These are phyloP conservation scores for Ochropleura leucogaster DNA, from an alignment of 2,888 invertebrate species.

Conservation along the genomic window DNA sequence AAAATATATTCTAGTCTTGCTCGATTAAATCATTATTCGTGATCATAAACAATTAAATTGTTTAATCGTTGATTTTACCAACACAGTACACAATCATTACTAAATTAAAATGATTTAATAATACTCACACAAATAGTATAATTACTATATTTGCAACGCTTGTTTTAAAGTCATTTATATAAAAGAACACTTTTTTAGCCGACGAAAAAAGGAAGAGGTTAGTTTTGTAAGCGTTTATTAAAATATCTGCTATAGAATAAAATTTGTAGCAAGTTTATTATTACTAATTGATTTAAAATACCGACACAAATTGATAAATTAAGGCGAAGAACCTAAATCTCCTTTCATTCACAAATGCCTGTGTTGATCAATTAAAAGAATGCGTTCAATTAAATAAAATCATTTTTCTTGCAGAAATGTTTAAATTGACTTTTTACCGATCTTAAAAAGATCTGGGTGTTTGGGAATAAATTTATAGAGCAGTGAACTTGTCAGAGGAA, in stretches of 20 bases:
- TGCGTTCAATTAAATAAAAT: constrained; percentile 33
- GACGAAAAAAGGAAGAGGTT: neutral
- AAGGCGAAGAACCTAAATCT: neutral
- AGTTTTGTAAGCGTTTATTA: constrained; percentile 8
- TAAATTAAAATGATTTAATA: neutral
- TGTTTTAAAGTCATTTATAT: constrained; percentile 22
- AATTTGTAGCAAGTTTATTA: constrained; percentile 17
- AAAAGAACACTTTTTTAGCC: constrained; percentile 1
- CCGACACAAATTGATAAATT: constrained; percentile 37
- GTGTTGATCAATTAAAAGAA: constrained; percentile 12
- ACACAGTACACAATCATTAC: neutral
- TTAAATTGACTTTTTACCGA: constrained; percentile 7
- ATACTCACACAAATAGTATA: neutral
- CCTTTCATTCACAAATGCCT: constrained; percentile 38
- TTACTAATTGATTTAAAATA: constrained; percentile 27
- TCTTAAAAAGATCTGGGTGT: constrained; percentile 20
- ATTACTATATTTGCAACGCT: constrained; percentile 30
- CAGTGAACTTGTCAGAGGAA: neutral
- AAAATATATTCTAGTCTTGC: neutral
- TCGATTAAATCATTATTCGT: constrained; percentile 3
- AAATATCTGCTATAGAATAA: neutral
- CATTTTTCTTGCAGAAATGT: constrained; percentile 3
- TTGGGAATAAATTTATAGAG: neutral
- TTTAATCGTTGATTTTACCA: neutral
- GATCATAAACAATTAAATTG: neutral